A percentile compares a stretch with the other conserved stretches of the same genome.
Evolutionary conservation across 2,888 invertebrate species (phyloP).

Genomic region (Campoletis raptor): DNA sequence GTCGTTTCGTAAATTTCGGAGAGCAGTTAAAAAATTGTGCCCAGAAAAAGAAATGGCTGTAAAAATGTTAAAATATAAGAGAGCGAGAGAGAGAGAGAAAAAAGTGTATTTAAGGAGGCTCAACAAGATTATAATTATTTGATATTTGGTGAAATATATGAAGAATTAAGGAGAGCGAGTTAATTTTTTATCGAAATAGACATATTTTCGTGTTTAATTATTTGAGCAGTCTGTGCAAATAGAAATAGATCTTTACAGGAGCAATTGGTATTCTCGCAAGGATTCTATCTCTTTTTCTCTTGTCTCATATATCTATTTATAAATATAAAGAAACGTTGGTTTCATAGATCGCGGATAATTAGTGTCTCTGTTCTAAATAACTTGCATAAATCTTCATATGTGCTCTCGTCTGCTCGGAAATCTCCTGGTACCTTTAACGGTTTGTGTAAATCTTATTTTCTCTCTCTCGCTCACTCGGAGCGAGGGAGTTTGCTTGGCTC

Average conservation of each 20-base stretch:
- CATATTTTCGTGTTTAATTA: neutral
- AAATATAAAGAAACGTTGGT: constrained; percentile 24
- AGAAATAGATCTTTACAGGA: constrained; percentile 32
- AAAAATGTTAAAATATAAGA: neutral
- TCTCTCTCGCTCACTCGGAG: constrained; percentile 26
- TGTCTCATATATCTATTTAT: neutral
- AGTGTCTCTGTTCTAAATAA: constrained; percentile 78
- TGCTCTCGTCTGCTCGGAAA: constrained; percentile 39
- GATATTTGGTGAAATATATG: neutral
- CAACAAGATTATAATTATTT: neutral
- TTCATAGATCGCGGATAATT: constrained; percentile 70
- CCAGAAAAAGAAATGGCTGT: neutral
- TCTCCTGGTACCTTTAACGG: constrained; percentile 56
- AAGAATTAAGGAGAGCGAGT: neutral
- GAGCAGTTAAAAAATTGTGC: neutral
- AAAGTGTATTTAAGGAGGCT: neutral
- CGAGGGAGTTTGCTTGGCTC: constrained; percentile 76
- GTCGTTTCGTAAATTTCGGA: neutral
- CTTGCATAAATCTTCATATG: constrained; percentile 73
- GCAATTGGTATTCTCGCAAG: neutral
- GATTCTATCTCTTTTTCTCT: constrained; percentile 11
- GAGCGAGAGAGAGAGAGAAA: neutral
- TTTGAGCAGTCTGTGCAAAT: constrained; percentile 31
- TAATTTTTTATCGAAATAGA: constrained; percentile 12
- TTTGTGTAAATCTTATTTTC: constrained; percentile 58